phyloP scores from a whole-genome alignment of 2,113 vertebrate species.

The Microtus ochrogaster region DNA sequence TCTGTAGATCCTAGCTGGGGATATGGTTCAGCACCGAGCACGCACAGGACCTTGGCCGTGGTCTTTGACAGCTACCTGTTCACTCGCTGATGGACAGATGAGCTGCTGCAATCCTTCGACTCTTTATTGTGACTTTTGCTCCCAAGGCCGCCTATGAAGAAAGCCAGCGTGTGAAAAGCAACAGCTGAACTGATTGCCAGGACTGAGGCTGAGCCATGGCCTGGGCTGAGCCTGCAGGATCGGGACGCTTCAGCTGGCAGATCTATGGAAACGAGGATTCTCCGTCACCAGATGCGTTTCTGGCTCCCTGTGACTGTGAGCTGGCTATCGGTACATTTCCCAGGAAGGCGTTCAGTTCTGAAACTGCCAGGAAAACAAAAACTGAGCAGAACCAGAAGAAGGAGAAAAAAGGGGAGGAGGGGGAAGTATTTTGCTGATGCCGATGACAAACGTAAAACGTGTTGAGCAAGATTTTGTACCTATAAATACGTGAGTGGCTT shows the following conservation, averaged over 20 bases:
- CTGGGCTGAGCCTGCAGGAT: background rate
- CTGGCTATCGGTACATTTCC: background rate
- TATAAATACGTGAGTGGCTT: background rate
- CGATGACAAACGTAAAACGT: background rate
- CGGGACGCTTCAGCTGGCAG: background rate
- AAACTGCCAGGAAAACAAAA: background rate
- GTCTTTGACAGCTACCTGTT: too few relatives aligned
- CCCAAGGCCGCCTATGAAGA: rapidly evolving
- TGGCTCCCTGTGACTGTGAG: background rate
- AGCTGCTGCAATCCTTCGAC: background rate
- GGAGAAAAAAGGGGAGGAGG: background rate
- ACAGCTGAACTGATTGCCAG: background rate
- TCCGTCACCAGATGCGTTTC: background rate
- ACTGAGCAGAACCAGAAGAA: constrained; percentile 8
- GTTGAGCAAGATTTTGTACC: background rate
- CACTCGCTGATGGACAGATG: background rate
- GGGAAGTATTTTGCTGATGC: constrained; percentile 38
- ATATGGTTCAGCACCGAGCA: background rate
- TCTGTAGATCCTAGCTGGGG: background rate
- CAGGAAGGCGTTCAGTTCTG: background rate
- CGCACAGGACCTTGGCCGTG: too few relatives aligned
- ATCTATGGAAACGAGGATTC: background rate
- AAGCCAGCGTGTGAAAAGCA: background rate
- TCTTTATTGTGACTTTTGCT: background rate
- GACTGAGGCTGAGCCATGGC: background rate